These are phyloP conservation scores for Rhingia campestris DNA, from an alignment of 2,888 invertebrate species.

Conservation along the genomic window DNA sequence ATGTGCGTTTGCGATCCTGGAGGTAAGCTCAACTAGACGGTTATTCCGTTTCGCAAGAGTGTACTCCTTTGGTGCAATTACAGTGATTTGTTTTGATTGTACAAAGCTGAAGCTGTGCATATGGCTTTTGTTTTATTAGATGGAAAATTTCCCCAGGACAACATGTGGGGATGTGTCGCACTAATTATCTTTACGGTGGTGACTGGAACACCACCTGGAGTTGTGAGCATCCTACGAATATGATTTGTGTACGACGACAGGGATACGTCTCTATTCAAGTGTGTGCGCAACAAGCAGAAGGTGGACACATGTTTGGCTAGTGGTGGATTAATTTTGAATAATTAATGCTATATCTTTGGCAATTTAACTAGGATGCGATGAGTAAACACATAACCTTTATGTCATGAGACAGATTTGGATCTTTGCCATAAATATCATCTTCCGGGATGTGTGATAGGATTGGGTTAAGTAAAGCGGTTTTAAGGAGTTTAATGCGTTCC, in stretches of 20 bases:
- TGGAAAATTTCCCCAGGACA: conserved; percentile 58
- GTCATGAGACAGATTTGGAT: conserved; percentile 34
- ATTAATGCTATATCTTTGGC: conserved; percentile 60
- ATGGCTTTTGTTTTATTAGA: conserved; percentile 51
- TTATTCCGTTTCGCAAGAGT: not conserved
- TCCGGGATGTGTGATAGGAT: conserved; percentile 1
- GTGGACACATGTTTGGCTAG: conserved; percentile 65
- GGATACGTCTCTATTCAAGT: conserved; percentile 2
- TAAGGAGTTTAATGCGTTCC: no score
- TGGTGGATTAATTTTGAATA: conserved; percentile 72
- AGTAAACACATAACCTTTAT: not conserved
- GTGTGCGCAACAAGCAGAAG: conserved; percentile 37
- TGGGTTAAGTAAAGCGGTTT: no score
- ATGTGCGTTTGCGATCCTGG: not conserved
- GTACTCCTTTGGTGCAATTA: conserved; percentile 66
- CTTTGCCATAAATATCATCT: conserved; percentile 44
- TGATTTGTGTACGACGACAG: conserved; percentile 46
- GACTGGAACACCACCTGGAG: conserved; percentile 61
- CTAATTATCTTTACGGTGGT: conserved; percentile 72
- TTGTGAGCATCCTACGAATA: conserved; percentile 51
- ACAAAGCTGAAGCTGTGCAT: conserved; percentile 18
- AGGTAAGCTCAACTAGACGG: not conserved
- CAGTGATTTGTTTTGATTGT: conserved; percentile 73
- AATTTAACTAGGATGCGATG: conserved; percentile 20
- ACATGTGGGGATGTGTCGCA: conserved; percentile 66